Percentiles rank a stretch among this genome's conserved stretches.
phyloP scores from a whole-genome alignment of 1,140 invertebrate species.

The Apolygus lucorum region DNA sequence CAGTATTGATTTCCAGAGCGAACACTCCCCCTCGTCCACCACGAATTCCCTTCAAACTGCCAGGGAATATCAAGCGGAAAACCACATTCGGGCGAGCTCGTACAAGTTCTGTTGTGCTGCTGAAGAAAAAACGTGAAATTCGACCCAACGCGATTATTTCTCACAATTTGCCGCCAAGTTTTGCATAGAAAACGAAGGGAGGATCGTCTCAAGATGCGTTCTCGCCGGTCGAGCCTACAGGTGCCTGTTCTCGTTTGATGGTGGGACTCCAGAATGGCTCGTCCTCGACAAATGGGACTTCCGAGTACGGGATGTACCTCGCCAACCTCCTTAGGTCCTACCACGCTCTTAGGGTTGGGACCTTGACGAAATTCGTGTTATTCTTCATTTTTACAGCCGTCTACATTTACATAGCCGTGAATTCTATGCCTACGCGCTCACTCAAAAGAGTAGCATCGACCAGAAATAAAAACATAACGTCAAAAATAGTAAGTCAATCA shows the following conservation, averaged over 20 bases:
- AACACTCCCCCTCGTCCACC: too few species aligned
- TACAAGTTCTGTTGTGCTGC: too few species aligned
- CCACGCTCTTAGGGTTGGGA: slow-evolving; percentile 7
- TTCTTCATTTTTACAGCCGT: slow-evolving; percentile 28
- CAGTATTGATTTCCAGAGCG: too few species aligned
- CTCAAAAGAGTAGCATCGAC: slow-evolving; percentile 6
- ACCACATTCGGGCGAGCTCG: too few species aligned
- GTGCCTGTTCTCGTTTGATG: not conserved
- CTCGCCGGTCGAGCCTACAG: not conserved
- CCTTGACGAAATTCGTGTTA: slow-evolving; percentile 27
- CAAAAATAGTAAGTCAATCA: slow-evolving; percentile 23
- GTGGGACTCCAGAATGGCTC: not conserved
- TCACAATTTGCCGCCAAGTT: too few species aligned
- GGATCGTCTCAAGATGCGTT: too few species aligned
- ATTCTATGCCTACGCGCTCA: slow-evolving; percentile 20
- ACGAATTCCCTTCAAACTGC: too few species aligned
- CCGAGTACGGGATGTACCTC: not conserved
- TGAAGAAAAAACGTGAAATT: too few species aligned
- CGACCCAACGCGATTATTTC: too few species aligned
- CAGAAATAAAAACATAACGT: slow-evolving; percentile 21
- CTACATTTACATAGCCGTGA: slow-evolving; percentile 29
- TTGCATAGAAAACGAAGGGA: too few species aligned
- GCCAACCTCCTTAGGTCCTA: not conserved
- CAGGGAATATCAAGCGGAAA: too few species aligned
- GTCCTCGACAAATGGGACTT: not conserved